Evolutionary conservation across 2,888 invertebrate species (phyloP).

Genomic region (Chymomyza amoena): DNA sequence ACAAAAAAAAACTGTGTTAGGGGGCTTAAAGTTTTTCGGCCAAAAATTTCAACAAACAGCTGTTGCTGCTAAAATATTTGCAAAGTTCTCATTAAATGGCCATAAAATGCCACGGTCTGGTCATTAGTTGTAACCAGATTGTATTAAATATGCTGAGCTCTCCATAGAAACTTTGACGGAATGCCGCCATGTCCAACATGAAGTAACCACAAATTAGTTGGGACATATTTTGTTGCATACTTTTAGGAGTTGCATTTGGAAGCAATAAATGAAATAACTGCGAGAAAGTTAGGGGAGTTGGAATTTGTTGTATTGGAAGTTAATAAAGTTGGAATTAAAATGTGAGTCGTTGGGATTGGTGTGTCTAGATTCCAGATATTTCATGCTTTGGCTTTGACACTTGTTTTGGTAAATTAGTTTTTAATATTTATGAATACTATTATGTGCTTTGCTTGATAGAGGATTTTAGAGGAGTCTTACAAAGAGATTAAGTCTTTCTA

Average conservation of each 20-base stretch:
- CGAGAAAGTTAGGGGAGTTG: background rate
- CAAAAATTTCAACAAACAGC: conserved; percentile 13
- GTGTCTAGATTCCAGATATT: too few relatives aligned
- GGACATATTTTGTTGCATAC: conserved; percentile 3
- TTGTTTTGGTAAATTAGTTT: too few relatives aligned
- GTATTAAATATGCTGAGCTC: background rate
- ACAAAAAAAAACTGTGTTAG: background rate
- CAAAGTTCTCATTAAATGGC: conserved; percentile 51
- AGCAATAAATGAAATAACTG: conserved; percentile 1
- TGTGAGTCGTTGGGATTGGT: too few relatives aligned
- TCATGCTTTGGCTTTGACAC: too few relatives aligned
- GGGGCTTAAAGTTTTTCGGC: conserved; percentile 40
- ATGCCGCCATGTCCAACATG: conserved; percentile 25
- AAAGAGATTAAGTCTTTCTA: too few relatives aligned
- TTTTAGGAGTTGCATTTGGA: background rate
- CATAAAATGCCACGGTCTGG: conserved; percentile 27
- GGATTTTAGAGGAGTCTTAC: too few relatives aligned
- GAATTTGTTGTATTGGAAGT: background rate
- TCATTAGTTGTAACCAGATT: conserved; percentile 31
- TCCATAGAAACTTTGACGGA: background rate
- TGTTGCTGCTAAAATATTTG: conserved; percentile 3
- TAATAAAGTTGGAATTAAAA: background rate
- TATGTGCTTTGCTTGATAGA: too few relatives aligned
- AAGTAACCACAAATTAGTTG: conserved; percentile 36
- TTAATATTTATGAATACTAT: too few relatives aligned